Base-by-base conservation (phyloP, 2,113 vertebrate genomes). In the Indicator indicator region DNA sequence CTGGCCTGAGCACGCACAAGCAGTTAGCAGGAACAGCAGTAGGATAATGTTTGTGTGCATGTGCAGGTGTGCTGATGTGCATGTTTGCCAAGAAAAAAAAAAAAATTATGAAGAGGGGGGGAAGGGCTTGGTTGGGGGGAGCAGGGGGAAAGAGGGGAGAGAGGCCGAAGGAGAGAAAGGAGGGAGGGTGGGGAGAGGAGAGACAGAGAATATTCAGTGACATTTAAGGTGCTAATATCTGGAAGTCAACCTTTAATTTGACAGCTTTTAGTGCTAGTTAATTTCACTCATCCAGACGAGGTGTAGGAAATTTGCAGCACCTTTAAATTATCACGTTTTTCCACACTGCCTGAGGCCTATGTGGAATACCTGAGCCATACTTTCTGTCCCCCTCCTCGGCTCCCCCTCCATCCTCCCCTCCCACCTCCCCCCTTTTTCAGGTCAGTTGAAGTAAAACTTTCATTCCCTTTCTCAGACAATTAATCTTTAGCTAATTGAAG, bases 221-320 rank as follows among this genome's bases (percentile, higher is more conserved):
- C 97, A 98, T 98, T 98, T 98, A 98, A 98, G 97, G 97, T 97
- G 97, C 98, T 98, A 98, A 98, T 98, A 98, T 98, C 97, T 96
- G 96, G 96, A 98, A 98, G 97, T 98, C 98, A 98, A 98, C 98
- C 97, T 98, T 98, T 98, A 98, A 98, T 98, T 98, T 98, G 97
- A 98, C 98, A 98, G 97, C 98, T 98, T 98, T 98, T 98, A 98
- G 97, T 97, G 98, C 97, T 97, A 98, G 97, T 98, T 98, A 98
- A 98, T 98, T 98, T 97, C 97, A 97, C 97, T 98, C 95, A 97
- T 98, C 96, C 96, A 97, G 98, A 96, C 95, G 76, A 97, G 96
- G 97, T 97, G 96, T 90, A 97, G 95, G 96, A 98, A 97, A 98
- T 98, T 97, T 98, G 97, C 97, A 97, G 97, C 97, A 97, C 97